Conservation (phyloP, 2,888 invertebrate genomes). For the Herminia tarsipennalis region DNA sequence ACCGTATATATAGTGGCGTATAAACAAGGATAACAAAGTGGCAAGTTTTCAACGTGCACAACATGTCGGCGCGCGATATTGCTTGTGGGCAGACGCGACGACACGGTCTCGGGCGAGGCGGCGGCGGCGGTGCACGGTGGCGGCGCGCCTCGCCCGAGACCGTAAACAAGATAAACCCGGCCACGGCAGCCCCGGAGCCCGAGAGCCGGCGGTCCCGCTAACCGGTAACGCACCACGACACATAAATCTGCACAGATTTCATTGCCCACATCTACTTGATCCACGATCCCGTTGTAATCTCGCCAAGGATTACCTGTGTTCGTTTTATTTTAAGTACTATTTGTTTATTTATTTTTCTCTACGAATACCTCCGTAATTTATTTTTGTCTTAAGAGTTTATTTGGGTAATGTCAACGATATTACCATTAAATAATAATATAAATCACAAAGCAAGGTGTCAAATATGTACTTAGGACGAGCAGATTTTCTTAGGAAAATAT, state of each 20-base stretch:
- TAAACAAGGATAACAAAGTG: slow-evolving; percentile 43
- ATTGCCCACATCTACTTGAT: slow-evolving; percentile 57
- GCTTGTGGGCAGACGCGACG: slow-evolving; percentile 51
- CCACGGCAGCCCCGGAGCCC: slow-evolving; percentile 24
- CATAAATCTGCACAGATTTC: slow-evolving; percentile 71
- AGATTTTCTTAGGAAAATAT: background rate
- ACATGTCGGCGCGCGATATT: slow-evolving; percentile 48
- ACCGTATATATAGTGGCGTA: slow-evolving; percentile 35
- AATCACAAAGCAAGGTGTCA: background rate
- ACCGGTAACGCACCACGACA: slow-evolving; percentile 54
- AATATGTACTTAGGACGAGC: background rate
- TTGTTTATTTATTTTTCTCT: slow-evolving; percentile 3
- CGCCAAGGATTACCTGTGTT: slow-evolving; percentile 44
- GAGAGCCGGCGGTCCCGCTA: slow-evolving; percentile 20
- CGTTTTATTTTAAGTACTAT: slow-evolving; percentile 36
- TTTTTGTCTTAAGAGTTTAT: background rate
- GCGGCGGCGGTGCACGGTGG: slow-evolving; percentile 40
- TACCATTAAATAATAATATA: background rate
- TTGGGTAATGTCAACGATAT: background rate
- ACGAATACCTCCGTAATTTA: background rate
- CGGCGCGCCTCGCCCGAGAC: slow-evolving; percentile 46
- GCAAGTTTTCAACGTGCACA: slow-evolving; percentile 44
- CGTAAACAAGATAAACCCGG: slow-evolving; percentile 73
- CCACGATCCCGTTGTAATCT: slow-evolving; percentile 57
- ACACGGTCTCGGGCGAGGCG: slow-evolving; percentile 26